These are phyloP conservation scores for Listronotus oregonensis DNA, from an alignment of 1,140 invertebrate genomes.

Conservation along the genomic window DNA sequence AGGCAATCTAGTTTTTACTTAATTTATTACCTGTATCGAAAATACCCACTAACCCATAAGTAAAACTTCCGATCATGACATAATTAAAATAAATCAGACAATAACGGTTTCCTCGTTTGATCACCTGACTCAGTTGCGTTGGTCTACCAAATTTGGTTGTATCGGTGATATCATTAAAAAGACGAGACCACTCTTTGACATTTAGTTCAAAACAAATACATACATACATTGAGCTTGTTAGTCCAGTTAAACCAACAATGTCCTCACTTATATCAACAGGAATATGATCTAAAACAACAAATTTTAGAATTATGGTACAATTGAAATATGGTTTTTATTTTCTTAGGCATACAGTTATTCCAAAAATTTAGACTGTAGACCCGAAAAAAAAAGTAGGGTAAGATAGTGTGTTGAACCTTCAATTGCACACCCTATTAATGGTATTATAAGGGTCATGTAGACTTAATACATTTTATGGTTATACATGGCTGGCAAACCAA, in stretches of 20 bases:
- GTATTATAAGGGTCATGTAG: too few relatives aligned
- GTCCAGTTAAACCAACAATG: conserved; percentile 15
- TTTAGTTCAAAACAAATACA: conserved; percentile 16
- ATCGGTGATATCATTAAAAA: conserved; percentile 11
- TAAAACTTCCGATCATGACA: background rate
- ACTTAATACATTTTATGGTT: too few relatives aligned
- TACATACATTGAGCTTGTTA: conserved; percentile 12
- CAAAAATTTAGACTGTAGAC: too few relatives aligned
- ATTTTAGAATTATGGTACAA: too few relatives aligned
- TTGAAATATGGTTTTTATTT: too few relatives aligned
- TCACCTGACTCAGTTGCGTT: background rate
- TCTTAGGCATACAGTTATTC: too few relatives aligned
- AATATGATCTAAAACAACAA: conserved; percentile 7
- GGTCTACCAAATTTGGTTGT: conserved; percentile 16
- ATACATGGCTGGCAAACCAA: too few relatives aligned
- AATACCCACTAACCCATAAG: conserved; percentile 9
- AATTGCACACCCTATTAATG: too few relatives aligned
- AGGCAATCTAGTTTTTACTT: too few relatives aligned
- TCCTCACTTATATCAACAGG: conserved; percentile 16
- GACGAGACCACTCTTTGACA: conserved; percentile 14
- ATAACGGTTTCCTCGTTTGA: conserved; percentile 3
- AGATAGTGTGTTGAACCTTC: too few relatives aligned
- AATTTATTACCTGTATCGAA: conserved; percentile 1
- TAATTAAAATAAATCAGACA: conserved; percentile 13
- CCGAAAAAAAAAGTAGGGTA: too few relatives aligned